A percentile compares a stretch with the other conserved stretches of the same genome.
phyloP scores from a whole-genome alignment of 2,888 invertebrate species.

The Cheilosia vernalis region DNA sequence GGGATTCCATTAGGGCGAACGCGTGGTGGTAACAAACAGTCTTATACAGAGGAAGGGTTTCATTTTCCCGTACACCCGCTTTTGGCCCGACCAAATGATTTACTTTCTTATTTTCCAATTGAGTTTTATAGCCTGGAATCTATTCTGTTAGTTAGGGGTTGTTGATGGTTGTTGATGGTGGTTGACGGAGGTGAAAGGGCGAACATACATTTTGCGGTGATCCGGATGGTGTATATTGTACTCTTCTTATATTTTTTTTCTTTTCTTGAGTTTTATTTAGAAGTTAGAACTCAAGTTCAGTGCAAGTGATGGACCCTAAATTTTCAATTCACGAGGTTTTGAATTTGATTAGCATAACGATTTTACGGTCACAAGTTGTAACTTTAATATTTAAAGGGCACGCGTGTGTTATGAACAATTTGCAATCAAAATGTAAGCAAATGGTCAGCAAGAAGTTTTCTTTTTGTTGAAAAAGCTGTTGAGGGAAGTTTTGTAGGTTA shows the following conservation, averaged over 20 bases:
- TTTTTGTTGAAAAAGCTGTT: not conserved
- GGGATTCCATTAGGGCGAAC: constrained; percentile 30
- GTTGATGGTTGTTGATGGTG: not conserved
- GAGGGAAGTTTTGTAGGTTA: not conserved
- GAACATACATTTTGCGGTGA: constrained; percentile 27
- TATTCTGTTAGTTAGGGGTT: constrained; percentile 24
- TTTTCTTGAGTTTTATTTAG: constrained; percentile 8
- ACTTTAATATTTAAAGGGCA: constrained; percentile 43
- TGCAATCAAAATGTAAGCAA: not conserved
- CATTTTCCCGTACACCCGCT: not conserved
- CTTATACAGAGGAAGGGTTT: not conserved
- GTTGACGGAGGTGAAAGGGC: not conserved
- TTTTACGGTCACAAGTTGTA: constrained; percentile 27
- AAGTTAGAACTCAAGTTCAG: constrained; percentile 4
- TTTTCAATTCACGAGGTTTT: constrained; percentile 18
- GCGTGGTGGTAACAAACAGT: constrained; percentile 6
- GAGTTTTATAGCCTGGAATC: constrained; percentile 49
- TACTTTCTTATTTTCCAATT: constrained; percentile 58
- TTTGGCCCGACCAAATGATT: constrained; percentile 35
- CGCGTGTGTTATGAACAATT: constrained; percentile 26
- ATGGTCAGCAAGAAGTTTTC: not conserved
- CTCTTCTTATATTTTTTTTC: no score
- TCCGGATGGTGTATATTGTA: constrained; percentile 6
- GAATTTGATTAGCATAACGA: constrained; percentile 51
- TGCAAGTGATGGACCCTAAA: not conserved